A percentile compares a stretch with the other conserved stretches of the same genome.
Evolutionary conservation across 2,797 vertebrate species (phyloP).

Genomic region (Falco naumanni): DNA sequence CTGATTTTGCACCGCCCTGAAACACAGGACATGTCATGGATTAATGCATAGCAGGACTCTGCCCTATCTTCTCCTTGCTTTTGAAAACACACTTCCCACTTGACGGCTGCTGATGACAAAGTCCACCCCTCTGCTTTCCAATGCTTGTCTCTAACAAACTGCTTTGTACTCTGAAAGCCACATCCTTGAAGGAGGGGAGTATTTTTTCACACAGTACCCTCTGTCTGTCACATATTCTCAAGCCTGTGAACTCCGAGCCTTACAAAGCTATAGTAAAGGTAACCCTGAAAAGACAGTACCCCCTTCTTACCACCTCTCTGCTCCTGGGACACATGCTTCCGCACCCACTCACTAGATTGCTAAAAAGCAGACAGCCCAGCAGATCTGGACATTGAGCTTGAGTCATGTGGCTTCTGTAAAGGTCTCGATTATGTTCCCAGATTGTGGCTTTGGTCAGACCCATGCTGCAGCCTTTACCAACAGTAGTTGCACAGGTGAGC

Average conservation of each 20-base stretch:
- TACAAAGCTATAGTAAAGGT: background rate
- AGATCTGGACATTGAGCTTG: background rate
- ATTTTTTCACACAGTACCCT: background rate
- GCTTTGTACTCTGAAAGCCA: background rate
- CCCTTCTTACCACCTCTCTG: background rate
- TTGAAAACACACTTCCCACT: constrained; percentile 1
- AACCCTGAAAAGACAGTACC: background rate
- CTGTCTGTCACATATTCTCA: background rate
- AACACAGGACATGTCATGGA: background rate
- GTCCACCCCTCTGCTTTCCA: background rate
- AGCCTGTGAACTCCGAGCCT: background rate
- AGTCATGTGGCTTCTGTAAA: background rate
- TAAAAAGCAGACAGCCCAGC: background rate
- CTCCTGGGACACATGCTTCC: background rate
- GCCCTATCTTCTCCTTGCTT: background rate
- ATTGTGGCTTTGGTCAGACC: background rate
- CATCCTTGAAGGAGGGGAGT: rapidly evolving
- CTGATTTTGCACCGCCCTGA: constrained; percentile 29
- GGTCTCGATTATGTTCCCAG: background rate
- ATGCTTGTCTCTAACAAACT: background rate
- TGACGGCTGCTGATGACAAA: background rate
- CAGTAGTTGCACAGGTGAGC: background rate
- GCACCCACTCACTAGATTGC: background rate
- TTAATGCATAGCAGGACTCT: constrained; percentile 28
- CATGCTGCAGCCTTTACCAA: background rate